Base-by-base conservation (phyloP, 2,888 invertebrate genomes). In the Parasteatoda lunata region DNA sequence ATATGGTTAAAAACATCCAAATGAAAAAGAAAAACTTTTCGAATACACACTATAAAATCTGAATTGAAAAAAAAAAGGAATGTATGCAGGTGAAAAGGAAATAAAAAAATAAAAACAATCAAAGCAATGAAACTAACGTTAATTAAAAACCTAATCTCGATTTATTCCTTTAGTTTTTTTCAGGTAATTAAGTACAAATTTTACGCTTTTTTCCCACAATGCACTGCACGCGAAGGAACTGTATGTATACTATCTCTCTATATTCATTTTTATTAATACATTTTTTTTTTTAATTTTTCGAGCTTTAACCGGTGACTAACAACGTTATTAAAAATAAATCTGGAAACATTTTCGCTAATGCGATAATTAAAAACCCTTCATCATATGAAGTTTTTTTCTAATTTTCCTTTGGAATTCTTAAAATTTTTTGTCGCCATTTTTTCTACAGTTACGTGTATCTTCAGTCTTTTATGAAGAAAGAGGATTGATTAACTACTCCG, bases 331-430 rank as follows among this genome's bases (percentile, higher is more conserved):
- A 79, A 79, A 79, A 71, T 64, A 71, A 79, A 79, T 79, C 79
- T 79, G 71, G 79, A 71, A 65, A 79, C 64, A 70, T 79, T 71
- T 54, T 70, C 48, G 70, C 64, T 71, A 79, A 79, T 79, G 48
- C 71, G 79, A 71, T 79, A 71, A 79, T 79, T 79, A 79, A 79
- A 78, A 79, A 79, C 71, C 79, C 71, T 79, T 79, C 79, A 70
- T 79, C 79, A 71, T 47, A 59, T 45, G 45, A n/a, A 9, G 5
- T 48, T 65, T 76, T 76, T 75, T 75, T 45, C 47, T 8, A 71
- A 13, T 48, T 48, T 70, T 76, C 47, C 49, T 76, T 48, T 47
- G 11, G 9, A 48, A 47, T 70, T 48, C 49, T 49, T n/a, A 65
- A 65, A 47, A 11, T 47, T 51, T 13, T 7, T 4, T 13, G 7